phyloP scores from a whole-genome alignment of 2,888 invertebrate genomes.

The Liodrosophila aerea region DNA sequence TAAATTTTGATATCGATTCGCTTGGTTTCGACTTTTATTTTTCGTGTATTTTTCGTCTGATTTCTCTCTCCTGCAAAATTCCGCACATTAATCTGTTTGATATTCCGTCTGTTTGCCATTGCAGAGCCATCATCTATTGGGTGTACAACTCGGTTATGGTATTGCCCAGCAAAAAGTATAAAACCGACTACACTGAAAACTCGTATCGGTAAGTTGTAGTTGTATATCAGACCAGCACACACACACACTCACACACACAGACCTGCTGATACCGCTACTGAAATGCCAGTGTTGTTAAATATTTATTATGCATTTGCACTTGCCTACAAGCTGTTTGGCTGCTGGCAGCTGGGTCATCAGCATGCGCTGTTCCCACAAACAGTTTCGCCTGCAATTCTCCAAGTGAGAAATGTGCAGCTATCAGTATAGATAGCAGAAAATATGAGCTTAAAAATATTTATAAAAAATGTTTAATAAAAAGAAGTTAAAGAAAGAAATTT shows the following conservation, averaged over 20 bases:
- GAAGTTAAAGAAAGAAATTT: too few relatives aligned
- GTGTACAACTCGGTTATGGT: conserved; percentile 95
- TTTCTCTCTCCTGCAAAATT: neutral
- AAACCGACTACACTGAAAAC: conserved; percentile 91
- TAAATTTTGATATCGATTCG: conserved; percentile 15
- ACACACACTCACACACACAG: neutral
- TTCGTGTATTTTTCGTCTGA: conserved; percentile 4
- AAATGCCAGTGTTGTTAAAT: conserved; percentile 53
- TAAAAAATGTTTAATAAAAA: too few relatives aligned
- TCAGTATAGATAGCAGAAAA: neutral
- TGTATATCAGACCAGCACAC: conserved; percentile 1
- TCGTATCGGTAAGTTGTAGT: conserved; percentile 86
- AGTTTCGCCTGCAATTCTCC: conserved; percentile 3
- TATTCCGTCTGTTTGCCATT: conserved; percentile 28
- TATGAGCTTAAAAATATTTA: too few relatives aligned
- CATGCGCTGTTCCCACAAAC: conserved; percentile 16
- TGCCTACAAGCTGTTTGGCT: conserved; percentile 32
- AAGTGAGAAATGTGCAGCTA: neutral
- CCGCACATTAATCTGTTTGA: neutral
- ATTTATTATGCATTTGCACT: conserved; percentile 67
- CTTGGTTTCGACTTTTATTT: conserved; percentile 19
- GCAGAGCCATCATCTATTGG: conserved; percentile 95
- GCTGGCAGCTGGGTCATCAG: conserved; percentile 27
- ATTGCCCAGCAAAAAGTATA: conserved; percentile 93
- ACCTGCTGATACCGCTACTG: conserved; percentile 4